Percentiles rank a stretch among this genome's conserved stretches.
phyloP scores from a whole-genome alignment of 2,888 invertebrate genomes.

The Scaptodrosophila latifasciaeformis region DNA sequence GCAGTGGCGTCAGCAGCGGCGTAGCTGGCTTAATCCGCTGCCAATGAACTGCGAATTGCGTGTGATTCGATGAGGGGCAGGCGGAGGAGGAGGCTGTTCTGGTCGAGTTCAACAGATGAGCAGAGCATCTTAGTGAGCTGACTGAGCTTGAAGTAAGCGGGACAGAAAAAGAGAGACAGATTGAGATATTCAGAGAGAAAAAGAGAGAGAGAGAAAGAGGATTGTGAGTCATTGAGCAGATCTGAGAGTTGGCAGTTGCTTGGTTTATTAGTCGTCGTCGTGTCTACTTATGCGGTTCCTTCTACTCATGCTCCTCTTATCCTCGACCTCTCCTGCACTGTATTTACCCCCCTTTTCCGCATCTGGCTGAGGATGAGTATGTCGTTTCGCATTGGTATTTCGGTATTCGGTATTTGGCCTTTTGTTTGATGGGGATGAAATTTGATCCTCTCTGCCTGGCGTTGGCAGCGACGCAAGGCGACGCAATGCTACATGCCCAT shows the following conservation, averaged over 20 bases:
- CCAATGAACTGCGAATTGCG: conserved; percentile 68
- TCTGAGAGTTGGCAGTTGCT: neutral
- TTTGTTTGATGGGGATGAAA: conserved; percentile 72
- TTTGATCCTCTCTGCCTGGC: conserved; percentile 63
- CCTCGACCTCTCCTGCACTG: too few relatives aligned
- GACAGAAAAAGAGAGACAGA: too few relatives aligned
- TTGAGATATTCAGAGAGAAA: too few relatives aligned
- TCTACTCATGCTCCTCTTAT: too few relatives aligned
- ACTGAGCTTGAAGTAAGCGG: too few relatives aligned
- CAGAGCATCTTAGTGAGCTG: too few relatives aligned
- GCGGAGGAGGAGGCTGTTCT: too few relatives aligned
- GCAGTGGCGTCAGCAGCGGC: conserved; percentile 13
- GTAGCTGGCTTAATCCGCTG: conserved; percentile 65
- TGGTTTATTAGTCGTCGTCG: conserved; percentile 51
- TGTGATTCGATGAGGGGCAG: conserved; percentile 52
- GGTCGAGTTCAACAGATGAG: too few relatives aligned
- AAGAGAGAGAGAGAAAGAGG: too few relatives aligned
- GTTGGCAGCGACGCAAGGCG: conserved; percentile 31
- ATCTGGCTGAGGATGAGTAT: conserved; percentile 7
- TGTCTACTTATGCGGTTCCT: conserved; percentile 38
- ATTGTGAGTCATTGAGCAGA: too few relatives aligned
- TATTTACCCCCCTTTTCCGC: conserved; percentile 9
- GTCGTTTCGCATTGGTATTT: conserved; percentile 58
- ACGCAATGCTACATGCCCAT: conserved; percentile 30
- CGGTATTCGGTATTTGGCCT: conserved; percentile 60